phyloP scores from a whole-genome alignment of 2,888 invertebrate species.

The Cantharis lateralis region DNA sequence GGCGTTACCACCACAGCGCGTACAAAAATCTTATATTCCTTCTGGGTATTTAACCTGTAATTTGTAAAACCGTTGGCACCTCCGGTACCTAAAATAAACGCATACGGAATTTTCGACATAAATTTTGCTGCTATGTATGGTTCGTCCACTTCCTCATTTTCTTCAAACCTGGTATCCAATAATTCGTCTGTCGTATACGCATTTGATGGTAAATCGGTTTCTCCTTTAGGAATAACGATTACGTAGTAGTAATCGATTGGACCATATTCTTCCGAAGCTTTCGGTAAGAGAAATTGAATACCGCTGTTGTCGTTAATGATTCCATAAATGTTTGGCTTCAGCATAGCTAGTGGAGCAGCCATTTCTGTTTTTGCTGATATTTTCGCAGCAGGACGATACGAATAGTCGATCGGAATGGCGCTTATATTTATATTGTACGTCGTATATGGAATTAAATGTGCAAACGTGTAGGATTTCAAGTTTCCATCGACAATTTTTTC shows the following conservation, averaged over 20 bases:
- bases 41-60: constrained; percentile 76
- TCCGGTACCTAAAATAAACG: constrained; percentile 91
- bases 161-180: constrained; percentile 69
- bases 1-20: constrained; percentile 93
- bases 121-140: constrained; percentile 96
- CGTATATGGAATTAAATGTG: constrained; percentile 89
- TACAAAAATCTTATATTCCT: constrained; percentile 88
- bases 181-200: constrained; percentile 87
- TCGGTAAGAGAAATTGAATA: constrained; percentile 86
- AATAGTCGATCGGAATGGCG: constrained; percentile 81
- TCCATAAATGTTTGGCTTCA: constrained; percentile 90
- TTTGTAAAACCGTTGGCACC: constrained; percentile 88
- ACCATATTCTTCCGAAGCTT: constrained; percentile 97
- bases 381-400: constrained; percentile 86
- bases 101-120: constrained; percentile 87
- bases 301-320: constrained; percentile 80
- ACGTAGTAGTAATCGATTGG: constrained; percentile 96
- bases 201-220: constrained; percentile 80
- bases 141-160: constrained; percentile 73
- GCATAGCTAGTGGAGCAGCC: constrained; percentile 96
- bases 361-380: constrained; percentile 94
- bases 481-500: constrained; percentile 75
- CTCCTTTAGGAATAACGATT: constrained; percentile 92
- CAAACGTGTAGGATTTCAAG: constrained; percentile 76
- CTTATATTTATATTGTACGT: constrained; percentile 93